Evolutionary conservation across 2,797 vertebrate species (phyloP).

Genomic region (Ctenochaetus hawaiiensis): DNA sequence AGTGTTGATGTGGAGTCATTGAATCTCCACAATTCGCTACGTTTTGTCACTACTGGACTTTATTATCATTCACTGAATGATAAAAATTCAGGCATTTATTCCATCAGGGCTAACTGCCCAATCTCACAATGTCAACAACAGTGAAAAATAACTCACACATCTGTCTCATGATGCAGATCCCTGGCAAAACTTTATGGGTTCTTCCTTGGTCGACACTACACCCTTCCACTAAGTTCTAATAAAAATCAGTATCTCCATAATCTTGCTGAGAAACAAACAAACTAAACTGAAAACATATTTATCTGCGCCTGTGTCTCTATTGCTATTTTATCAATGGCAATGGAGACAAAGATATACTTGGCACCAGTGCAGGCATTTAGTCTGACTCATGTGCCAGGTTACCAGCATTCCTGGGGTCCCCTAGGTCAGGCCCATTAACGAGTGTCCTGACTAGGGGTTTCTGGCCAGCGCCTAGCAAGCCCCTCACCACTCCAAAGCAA

Average conservation of each 20-base stretch:
- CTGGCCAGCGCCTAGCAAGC: slow-evolving; percentile 58
- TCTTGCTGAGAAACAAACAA: not conserved
- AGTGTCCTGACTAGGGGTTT: slow-evolving; percentile 66
- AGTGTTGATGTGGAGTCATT: no score
- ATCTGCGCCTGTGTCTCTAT: no score
- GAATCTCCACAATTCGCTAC: no score
- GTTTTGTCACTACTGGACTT: no score
- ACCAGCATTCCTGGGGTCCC: slow-evolving; percentile 68
- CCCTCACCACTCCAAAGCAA: slow-evolving; percentile 79
- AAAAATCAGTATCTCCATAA: not conserved
- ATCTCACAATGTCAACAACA: no score
- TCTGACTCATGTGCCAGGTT: slow-evolving; percentile 66
- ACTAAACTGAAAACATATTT: not conserved
- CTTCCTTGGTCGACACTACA: not conserved
- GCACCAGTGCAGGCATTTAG: slow-evolving; percentile 20
- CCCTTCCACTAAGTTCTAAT: not conserved
- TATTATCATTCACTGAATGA: no score
- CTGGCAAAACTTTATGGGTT: no score
- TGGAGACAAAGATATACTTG: not conserved
- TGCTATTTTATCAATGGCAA: not conserved
- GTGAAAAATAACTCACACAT: no score
- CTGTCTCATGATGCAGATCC: no score
- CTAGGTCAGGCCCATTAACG: slow-evolving; percentile 74
- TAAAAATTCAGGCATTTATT: no score
- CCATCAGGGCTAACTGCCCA: no score